A percentile compares a stretch with the other conserved stretches of the same genome.
Conservation (phyloP, 2,888 invertebrate species). For the Allophyes oxyacanthae region DNA sequence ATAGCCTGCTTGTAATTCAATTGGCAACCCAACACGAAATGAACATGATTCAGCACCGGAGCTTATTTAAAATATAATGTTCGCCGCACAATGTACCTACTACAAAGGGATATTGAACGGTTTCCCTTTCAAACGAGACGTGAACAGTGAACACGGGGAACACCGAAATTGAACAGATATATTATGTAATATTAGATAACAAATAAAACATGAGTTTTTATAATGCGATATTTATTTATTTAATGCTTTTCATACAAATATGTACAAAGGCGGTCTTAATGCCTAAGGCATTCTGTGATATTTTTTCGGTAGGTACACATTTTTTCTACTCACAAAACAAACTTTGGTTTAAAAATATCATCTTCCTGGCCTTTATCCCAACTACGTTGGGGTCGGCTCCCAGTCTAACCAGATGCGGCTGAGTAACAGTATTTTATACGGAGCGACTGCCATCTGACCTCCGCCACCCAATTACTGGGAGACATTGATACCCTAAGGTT, state of each 20-base stretch:
- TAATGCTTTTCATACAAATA: too few species aligned
- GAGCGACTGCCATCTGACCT: too few species aligned
- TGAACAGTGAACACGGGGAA: constrained; percentile 1
- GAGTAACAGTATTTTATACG: too few species aligned
- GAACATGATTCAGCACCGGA: constrained; percentile 40
- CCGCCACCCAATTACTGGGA: too few species aligned
- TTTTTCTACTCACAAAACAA: constrained; percentile 13
- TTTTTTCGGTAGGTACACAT: constrained; percentile 2
- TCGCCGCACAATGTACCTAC: constrained; percentile 52
- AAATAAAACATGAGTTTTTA: neutral
- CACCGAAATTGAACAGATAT: constrained; percentile 14
- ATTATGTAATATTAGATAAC: too few species aligned
- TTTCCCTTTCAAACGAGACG: constrained; percentile 19
- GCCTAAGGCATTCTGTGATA: too few species aligned
- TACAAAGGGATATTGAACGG: constrained; percentile 19
- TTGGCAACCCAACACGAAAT: constrained; percentile 56
- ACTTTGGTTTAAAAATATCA: constrained; percentile 19
- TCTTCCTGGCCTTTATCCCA: too few species aligned
- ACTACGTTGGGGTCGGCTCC: too few species aligned
- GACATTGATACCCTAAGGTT: too few species aligned
- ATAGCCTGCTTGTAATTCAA: constrained; percentile 61
- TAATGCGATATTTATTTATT: too few species aligned
- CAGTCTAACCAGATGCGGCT: too few species aligned
- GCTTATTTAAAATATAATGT: constrained; percentile 56
- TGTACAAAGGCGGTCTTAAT: too few species aligned